Evolutionary conservation across 2,888 invertebrate species (phyloP).

Genomic region (Apocheima hispidaria): DNA sequence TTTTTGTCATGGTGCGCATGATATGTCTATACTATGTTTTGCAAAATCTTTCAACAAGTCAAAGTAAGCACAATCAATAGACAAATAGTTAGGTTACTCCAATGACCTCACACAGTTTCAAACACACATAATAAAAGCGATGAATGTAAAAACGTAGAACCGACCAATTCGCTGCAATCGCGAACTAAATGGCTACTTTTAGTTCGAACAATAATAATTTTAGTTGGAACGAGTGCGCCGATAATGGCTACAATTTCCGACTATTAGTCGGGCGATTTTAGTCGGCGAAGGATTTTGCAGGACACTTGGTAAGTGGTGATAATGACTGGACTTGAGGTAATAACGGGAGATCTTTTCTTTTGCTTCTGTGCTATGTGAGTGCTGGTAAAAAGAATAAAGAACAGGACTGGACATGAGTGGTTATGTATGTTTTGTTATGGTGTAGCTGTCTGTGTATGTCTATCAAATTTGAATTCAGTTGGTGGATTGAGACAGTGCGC

Average conservation of each 20-base stretch:
- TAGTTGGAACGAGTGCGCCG: slow-evolving; percentile 80
- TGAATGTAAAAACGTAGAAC: slow-evolving; percentile 51
- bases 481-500: too few species aligned
- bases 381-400: slow-evolving; percentile 1
- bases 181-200: slow-evolving; percentile 80
- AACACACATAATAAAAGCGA: slow-evolving; percentile 35
- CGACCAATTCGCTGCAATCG: slow-evolving; percentile 64
- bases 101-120: neutral
- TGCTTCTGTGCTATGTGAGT: neutral
- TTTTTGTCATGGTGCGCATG: too few species aligned
- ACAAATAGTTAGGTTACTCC: neutral
- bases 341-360: slow-evolving; percentile 41
- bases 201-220: slow-evolving; percentile 84
- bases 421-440: too few species aligned
- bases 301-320: slow-evolving; percentile 77
- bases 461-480: too few species aligned
- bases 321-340: slow-evolving; percentile 67
- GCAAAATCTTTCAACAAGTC: too few species aligned
- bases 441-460: too few species aligned
- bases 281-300: slow-evolving; percentile 70
- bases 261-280: slow-evolving; percentile 70
- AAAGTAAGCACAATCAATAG: too few species aligned
- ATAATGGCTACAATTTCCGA: slow-evolving; percentile 85
- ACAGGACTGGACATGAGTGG: neutral
- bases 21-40: too few species aligned